Evolutionary conservation across 2,888 invertebrate species (phyloP).

Genomic region (Smittia aterrima): DNA sequence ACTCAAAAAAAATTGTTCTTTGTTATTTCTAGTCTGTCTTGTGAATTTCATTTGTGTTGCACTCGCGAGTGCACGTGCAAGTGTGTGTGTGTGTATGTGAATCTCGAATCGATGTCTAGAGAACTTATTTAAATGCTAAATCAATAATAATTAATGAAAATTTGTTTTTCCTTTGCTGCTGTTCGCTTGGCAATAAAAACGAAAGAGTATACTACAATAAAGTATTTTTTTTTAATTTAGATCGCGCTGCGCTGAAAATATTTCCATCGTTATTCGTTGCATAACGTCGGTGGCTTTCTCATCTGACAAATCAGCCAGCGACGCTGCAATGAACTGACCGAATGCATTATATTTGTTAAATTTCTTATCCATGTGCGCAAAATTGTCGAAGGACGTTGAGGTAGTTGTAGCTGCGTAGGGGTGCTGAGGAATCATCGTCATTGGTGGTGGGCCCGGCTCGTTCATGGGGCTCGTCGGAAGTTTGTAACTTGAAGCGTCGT

Average conservation of each 20-base stretch:
- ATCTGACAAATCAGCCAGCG: slow-evolving; percentile 50
- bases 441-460: slow-evolving; percentile 19
- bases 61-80: neutral
- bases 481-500: slow-evolving; percentile 18
- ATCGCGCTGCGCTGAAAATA: slow-evolving; percentile 36
- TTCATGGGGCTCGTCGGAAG: neutral
- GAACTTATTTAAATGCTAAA: slow-evolving; percentile 37
- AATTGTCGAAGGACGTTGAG: slow-evolving; percentile 19
- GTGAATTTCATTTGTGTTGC: neutral
- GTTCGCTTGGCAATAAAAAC: slow-evolving; percentile 36
- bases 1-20: neutral
- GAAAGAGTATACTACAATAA: neutral
- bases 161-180: slow-evolving; percentile 25
- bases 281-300: slow-evolving; percentile 45
- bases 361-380: slow-evolving; percentile 29
- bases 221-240: slow-evolving; percentile 18
- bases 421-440: slow-evolving; percentile 37
- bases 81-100: neutral
- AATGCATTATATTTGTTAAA: slow-evolving; percentile 49
- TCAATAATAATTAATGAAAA: slow-evolving; percentile 41
- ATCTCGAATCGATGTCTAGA: too few species aligned
- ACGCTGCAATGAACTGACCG: slow-evolving; percentile 51
- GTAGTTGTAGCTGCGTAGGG: slow-evolving; percentile 34
- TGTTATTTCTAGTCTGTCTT: neutral
- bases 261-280: slow-evolving; percentile 40